Conservation (phyloP, 2,113 vertebrate species). For the Corvus hawaiiensis region DNA sequence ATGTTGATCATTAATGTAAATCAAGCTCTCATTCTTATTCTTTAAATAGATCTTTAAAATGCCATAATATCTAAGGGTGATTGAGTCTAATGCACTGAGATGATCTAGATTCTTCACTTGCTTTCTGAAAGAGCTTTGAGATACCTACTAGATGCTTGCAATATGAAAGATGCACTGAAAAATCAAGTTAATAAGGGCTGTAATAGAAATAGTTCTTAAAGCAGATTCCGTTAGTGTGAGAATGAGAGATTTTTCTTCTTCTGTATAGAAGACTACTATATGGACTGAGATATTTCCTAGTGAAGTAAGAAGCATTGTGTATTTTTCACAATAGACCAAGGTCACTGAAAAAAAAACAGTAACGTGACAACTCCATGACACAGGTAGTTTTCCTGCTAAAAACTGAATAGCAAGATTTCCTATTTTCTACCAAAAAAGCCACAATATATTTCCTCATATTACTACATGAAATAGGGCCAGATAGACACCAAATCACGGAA, state of each 20-base stretch:
- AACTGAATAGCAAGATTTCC: not conserved
- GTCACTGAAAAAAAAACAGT: not conserved
- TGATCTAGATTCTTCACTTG: not conserved
- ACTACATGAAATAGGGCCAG: not conserved
- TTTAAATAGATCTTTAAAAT: not conserved
- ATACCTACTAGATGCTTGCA: not conserved
- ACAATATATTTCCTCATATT: not conserved
- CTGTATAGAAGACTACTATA: not conserved
- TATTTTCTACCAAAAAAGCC: not conserved
- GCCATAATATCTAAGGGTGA: not conserved
- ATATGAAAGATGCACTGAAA: not conserved
- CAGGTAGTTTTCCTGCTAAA: not conserved
- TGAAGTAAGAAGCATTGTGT: not conserved
- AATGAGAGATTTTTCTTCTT: not conserved
- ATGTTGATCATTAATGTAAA: not conserved
- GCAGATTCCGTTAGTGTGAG: not conserved
- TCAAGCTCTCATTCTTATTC: not conserved
- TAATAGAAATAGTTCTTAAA: not conserved
- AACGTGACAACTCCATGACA: not conserved
- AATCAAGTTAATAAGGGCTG: not conserved
- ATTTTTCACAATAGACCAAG: not conserved
- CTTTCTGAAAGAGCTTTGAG: not conserved
- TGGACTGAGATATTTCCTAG: not conserved
- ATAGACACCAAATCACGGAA: not conserved
- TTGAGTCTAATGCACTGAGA: not conserved